Percentiles rank a stretch among this genome's conserved stretches.
Conservation (phyloP, 2,113 vertebrate genomes). For the Leucosticte australis region DNA sequence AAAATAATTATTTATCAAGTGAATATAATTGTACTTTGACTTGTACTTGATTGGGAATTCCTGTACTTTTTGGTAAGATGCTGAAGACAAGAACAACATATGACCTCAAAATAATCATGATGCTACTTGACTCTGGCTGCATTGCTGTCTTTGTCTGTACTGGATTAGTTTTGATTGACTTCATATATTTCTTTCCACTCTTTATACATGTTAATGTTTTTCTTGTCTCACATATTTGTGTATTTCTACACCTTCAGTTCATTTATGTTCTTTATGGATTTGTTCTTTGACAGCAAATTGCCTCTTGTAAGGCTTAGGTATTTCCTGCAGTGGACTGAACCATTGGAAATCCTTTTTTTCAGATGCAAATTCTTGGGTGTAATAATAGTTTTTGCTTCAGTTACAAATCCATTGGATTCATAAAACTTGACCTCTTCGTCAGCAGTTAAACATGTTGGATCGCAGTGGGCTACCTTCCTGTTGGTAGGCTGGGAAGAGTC, state of each 20-base stretch:
- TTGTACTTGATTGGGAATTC: background rate
- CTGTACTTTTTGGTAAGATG: background rate
- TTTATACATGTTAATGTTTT: background rate
- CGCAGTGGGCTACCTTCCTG: background rate
- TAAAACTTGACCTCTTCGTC: background rate
- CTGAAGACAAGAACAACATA: background rate
- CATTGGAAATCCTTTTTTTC: background rate
- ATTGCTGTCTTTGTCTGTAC: background rate
- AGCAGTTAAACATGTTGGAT: background rate
- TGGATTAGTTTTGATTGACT: background rate
- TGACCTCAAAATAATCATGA: background rate
- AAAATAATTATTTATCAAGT: background rate
- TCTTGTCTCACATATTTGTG: background rate
- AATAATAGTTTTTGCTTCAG: background rate
- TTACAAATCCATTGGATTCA: background rate
- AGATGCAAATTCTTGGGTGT: background rate
- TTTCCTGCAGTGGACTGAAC: background rate
- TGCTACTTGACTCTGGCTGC: background rate
- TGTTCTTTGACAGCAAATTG: background rate
- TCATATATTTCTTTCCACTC: background rate
- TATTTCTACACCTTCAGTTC: background rate
- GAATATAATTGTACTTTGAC: background rate
- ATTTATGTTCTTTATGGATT: background rate
- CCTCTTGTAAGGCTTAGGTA: background rate
- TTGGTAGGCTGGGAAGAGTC: background rate